Conservation (phyloP, 2,888 invertebrate genomes). For the Andricus quercusramuli region DNA sequence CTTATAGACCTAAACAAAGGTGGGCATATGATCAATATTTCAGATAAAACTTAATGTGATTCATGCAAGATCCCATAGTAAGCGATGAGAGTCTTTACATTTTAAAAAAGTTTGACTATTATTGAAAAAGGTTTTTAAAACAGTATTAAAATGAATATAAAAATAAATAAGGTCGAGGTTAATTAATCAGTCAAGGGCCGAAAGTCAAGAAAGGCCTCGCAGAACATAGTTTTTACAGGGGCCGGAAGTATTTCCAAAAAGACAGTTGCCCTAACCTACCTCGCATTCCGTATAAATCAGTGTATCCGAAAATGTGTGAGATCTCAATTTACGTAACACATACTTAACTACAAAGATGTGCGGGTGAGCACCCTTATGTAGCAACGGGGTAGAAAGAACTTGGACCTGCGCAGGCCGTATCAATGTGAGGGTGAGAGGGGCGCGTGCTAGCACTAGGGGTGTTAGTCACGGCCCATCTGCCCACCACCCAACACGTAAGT, state of each 20-base stretch:
- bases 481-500: constrained; percentile 77
- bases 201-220: constrained; percentile 17
- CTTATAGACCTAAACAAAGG: too few species aligned
- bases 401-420: constrained; percentile 69
- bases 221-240: constrained; percentile 41
- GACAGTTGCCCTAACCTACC: constrained; percentile 55
- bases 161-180: not conserved
- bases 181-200: not conserved
- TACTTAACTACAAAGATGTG: not conserved
- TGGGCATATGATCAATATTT: too few species aligned
- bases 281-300: not conserved
- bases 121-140: not conserved
- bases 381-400: constrained; percentile 50
- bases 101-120: not conserved
- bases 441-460: constrained; percentile 75
- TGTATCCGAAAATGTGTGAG: not conserved
- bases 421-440: constrained; percentile 69
- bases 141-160: not conserved
- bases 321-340: constrained; percentile 1
- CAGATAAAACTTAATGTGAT: too few species aligned
- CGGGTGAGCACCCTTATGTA: constrained; percentile 47
- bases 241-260: constrained; percentile 21
- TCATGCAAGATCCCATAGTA: too few species aligned
- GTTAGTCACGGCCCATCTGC: constrained; percentile 78
- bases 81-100: too few species aligned